Conservation (phyloP, 2,113 vertebrate species). For the Hippocampus mohnikei region DNA sequence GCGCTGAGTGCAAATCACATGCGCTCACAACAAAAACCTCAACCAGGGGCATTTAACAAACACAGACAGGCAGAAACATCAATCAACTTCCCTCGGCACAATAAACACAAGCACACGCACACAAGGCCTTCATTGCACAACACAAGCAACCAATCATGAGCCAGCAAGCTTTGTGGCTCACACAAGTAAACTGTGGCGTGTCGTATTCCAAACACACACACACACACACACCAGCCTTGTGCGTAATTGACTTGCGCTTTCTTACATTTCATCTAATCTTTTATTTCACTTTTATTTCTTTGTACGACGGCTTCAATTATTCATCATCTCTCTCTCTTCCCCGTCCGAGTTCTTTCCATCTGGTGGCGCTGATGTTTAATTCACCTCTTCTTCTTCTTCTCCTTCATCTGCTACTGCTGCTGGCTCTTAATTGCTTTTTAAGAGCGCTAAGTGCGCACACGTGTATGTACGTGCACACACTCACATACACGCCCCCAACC, state of each 20-base stretch:
- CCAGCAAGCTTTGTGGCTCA: no score
- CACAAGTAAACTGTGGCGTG: no score
- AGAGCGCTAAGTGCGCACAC: conserved; percentile 54
- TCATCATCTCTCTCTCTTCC: conserved; percentile 55
- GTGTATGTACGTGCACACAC: conserved; percentile 13
- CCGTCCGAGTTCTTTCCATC: conserved; percentile 67
- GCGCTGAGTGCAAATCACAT: conserved; percentile 46
- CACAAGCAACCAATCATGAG: no score
- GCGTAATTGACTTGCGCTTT: conserved; percentile 68
- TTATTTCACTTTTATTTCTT: conserved; percentile 65
- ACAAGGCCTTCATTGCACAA: no score
- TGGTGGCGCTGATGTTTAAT: conserved; percentile 68
- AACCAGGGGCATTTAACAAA: neutral
- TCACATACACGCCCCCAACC: neutral
- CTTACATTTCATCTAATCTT: conserved; percentile 68
- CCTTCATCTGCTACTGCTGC: conserved; percentile 45
- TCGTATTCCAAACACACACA: neutral
- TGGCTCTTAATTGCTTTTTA: conserved; percentile 66
- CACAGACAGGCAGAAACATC: conserved; percentile 6
- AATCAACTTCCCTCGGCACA: conserved; percentile 5
- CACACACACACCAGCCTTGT: conserved; percentile 36
- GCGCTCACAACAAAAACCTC: conserved; percentile 10
- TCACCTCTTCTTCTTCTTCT: conserved; percentile 52
- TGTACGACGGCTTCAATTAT: conserved; percentile 68
- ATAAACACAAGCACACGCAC: conserved; percentile 21